phyloP scores from a whole-genome alignment of 2,797 vertebrate species.

The Molossus molossus region DNA sequence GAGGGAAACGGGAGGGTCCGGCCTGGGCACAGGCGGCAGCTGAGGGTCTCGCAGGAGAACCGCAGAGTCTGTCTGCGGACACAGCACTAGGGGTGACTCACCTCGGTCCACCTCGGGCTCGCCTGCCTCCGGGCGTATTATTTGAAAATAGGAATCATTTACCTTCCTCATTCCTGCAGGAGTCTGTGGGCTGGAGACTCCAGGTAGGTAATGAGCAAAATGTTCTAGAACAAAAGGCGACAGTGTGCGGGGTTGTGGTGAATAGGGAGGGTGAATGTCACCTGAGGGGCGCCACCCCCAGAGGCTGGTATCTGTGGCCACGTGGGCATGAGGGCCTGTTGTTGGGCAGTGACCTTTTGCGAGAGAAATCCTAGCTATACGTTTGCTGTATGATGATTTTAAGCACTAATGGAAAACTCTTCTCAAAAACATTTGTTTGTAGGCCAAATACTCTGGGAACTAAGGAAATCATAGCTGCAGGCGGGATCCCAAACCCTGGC shows the following conservation, averaged over 20 bases:
- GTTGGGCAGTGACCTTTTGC: neutral
- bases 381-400: neutral
- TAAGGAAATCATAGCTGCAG: neutral
- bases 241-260: neutral
- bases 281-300: rapidly evolving
- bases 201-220: neutral
- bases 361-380: neutral
- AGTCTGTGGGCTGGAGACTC: neutral
- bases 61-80: too few relatives aligned
- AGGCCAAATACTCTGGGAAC: neutral
- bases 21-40: too few relatives aligned
- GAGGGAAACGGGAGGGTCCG: too few relatives aligned
- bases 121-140: too few relatives aligned
- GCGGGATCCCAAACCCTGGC: neutral
- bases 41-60: too few relatives aligned
- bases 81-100: too few relatives aligned
- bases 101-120: too few relatives aligned
- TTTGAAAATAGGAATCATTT: neutral
- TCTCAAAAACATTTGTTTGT: neutral
- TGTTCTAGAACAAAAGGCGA: neutral
- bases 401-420: neutral
- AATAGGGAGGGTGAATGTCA: neutral
- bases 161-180: neutral
- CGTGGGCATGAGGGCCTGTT: neutral
- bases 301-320: too few relatives aligned